Evolutionary conservation across 2,113 vertebrate species (phyloP), one percentile per base, ranked within the genome.

Genomic region (Syngnathus scovelli): DNA sequence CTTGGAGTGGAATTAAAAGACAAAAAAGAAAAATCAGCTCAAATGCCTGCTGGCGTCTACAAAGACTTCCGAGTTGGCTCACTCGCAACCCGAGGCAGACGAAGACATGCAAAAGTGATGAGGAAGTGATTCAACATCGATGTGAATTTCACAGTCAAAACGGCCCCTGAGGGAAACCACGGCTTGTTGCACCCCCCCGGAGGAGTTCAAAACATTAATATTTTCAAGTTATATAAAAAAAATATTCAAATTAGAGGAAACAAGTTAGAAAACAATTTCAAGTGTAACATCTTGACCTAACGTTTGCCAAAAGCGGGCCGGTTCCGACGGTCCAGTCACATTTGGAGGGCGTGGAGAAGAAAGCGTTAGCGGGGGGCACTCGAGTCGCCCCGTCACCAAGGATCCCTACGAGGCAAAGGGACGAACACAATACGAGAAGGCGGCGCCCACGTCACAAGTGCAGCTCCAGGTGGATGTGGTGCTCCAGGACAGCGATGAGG

Each of bases 401-500:
- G 37, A 65, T 16, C 56, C 46, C 59, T 15, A 1, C 21, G 61
- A 23, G 23, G 59, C 19, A 12, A 61, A 59, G 59, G 63, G 49
- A 73, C 33, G 51, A 16, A 19, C 27, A 0, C 15, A 13, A 59
- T 48, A 60, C 48, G 48, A 75, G 15, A 15, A 3, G 27, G 23
- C 6, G n/a, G 8, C 23, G 52, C 15, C 1, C 8, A 7, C 19
- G 27, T 88, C 91, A 95, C 75, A 94, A 88, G 19, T 93, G 93
- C 79, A 98, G 89, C 85, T 93, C 90, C 86, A 98, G 93, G 69
- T 93, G 93, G 88, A 97, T 96, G 87, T 90, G 95, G 84, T 98
- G 93, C 83, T 98, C 97, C 80, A 98, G 96, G 49, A 99, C 71
- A 0, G 97, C 98, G 76, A 99, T 98, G 46, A 96, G 89, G 74